These are phyloP conservation scores for Oreotrochilus melanogaster DNA, from an alignment of 2,113 vertebrate species.

Conservation along the genomic window DNA sequence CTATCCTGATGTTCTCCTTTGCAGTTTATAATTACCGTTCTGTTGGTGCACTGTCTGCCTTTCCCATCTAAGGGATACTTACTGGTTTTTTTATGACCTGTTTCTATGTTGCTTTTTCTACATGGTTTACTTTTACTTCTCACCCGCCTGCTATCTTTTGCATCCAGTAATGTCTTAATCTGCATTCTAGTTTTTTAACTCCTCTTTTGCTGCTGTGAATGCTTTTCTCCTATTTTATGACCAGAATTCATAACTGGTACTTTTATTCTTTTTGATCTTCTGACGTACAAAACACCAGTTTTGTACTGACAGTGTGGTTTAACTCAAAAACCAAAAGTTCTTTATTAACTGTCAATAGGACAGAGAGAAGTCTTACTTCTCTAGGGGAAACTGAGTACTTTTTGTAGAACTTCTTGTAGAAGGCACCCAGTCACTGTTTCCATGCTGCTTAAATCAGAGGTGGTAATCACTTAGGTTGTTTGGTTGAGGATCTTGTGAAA, in stretches of 20 bases:
- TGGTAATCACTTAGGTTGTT: neutral
- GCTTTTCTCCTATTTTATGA: neutral
- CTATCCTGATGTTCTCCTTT: neutral
- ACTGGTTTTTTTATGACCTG: constrained; percentile 23
- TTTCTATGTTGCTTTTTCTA: neutral
- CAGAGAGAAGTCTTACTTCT: neutral
- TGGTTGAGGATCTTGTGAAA: neutral
- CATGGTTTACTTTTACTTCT: neutral
- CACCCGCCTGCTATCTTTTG: neutral
- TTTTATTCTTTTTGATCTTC: constrained; percentile 26
- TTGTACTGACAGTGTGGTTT: neutral
- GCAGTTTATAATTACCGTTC: constrained; percentile 23
- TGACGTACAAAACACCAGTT: constrained; percentile 4
- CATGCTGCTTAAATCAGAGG: neutral
- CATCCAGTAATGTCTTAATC: neutral
- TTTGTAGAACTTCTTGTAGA: neutral
- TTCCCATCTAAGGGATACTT: constrained; percentile 13
- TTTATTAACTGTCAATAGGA: neutral
- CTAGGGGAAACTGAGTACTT: neutral
- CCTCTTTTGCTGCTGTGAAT: neutral
- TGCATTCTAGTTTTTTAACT: neutral
- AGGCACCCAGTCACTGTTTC: neutral
- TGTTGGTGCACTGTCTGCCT: neutral
- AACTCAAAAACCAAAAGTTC: neutral
- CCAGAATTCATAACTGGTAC: constrained; percentile 8